phyloP scores from a whole-genome alignment of 2,888 invertebrate species.

The Ennomos quercinarius region DNA sequence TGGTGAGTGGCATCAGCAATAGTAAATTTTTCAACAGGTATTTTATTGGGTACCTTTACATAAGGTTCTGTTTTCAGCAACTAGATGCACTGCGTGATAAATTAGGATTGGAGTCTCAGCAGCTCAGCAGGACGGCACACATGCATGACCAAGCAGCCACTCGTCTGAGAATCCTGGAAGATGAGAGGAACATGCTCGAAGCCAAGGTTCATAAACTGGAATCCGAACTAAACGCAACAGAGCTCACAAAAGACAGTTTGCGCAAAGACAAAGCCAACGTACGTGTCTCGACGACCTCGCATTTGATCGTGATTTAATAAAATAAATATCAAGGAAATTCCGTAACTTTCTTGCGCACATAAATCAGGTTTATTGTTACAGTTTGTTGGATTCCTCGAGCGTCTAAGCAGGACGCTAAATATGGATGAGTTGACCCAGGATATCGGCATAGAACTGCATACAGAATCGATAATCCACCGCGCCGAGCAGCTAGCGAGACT shows the following conservation, averaged over 20 bases:
- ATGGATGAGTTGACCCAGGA: slow-evolving; percentile 94
- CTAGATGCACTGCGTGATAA: slow-evolving; percentile 91
- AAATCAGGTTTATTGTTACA: slow-evolving; percentile 65
- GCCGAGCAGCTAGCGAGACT: slow-evolving; percentile 93
- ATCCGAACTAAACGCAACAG: slow-evolving; percentile 90
- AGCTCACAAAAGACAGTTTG: slow-evolving; percentile 89
- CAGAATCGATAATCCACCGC: slow-evolving; percentile 93
- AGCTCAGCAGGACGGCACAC: slow-evolving; percentile 88
- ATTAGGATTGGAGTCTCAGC: slow-evolving; percentile 89
- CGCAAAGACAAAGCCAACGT: slow-evolving; percentile 92
- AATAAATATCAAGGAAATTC: slow-evolving; percentile 28
- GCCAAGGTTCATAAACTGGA: slow-evolving; percentile 92
- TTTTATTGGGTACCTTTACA: no score
- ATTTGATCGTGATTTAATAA: slow-evolving; percentile 20
- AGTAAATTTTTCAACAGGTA: no score
- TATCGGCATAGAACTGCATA: slow-evolving; percentile 92
- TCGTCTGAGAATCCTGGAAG: slow-evolving; percentile 89
- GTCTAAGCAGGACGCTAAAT: slow-evolving; percentile 92
- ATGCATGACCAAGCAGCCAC: slow-evolving; percentile 87
- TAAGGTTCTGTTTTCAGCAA: slow-evolving; percentile 82
- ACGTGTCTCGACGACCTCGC: slow-evolving; percentile 52
- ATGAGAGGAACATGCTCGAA: slow-evolving; percentile 90
- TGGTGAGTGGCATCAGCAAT: slow-evolving; percentile 79
- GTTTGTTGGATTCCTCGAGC: slow-evolving; percentile 93
- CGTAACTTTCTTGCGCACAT: slow-evolving; percentile 28